Conservation (phyloP, 2,113 vertebrate genomes). For the Micromys minutus region DNA sequence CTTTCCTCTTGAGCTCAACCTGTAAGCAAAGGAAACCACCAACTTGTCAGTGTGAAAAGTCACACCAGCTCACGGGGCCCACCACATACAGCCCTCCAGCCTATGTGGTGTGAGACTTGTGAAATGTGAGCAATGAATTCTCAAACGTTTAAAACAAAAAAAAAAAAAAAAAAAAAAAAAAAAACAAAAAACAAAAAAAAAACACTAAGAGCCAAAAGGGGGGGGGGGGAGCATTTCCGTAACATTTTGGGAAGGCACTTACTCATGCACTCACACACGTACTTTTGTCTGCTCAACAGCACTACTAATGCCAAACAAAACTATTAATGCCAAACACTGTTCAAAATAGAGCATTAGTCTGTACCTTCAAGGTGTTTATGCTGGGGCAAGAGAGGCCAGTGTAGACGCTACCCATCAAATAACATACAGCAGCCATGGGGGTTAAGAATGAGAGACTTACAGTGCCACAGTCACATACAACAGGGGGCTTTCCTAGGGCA, state of each 20-base stretch:
- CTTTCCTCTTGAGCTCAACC: neutral
- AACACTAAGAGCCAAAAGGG: neutral
- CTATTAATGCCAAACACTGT: neutral
- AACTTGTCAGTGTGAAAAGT: neutral
- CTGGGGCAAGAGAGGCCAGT: neutral
- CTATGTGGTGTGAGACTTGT: slow-evolving; percentile 11
- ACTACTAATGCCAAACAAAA: no score
- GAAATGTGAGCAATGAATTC: neutral
- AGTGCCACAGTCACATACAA: neutral
- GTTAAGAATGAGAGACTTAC: neutral
- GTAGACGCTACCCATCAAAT: neutral
- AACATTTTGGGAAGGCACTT: neutral
- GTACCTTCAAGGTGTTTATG: neutral
- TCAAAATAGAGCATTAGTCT: neutral
- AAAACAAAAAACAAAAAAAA: no score
- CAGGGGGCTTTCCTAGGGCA: neutral
- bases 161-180: no score
- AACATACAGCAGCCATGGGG: neutral
- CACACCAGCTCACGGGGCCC: neutral
- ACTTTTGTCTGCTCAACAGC: neutral
- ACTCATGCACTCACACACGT: neutral
- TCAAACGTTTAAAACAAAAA: no score
- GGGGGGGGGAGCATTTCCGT: neutral
- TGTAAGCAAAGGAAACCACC: slow-evolving; percentile 55
- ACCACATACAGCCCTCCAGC: neutral